Evolutionary conservation across 2,888 invertebrate genomes (phyloP).

Genomic region (Acanthosepion pharaonis): DNA sequence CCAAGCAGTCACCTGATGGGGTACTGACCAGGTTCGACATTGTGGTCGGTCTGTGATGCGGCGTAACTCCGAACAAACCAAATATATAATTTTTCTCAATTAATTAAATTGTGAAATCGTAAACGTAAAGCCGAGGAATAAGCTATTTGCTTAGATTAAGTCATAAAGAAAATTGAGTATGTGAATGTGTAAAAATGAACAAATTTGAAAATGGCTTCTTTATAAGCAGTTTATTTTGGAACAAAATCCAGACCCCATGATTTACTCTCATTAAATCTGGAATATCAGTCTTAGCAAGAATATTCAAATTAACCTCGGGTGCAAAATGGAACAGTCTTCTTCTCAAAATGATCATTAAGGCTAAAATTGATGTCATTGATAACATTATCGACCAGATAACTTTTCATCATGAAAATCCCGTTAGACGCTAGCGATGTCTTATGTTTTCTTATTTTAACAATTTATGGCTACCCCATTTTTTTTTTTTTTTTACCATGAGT

Average conservation of each 20-base stretch:
- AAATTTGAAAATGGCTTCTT: not conserved
- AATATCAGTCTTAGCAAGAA: not conserved
- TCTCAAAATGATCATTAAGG: not conserved
- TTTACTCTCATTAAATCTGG: not conserved
- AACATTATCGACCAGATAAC: not conserved
- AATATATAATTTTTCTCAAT: too few species aligned
- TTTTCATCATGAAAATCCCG: not conserved
- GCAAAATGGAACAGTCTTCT: not conserved
- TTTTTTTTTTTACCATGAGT: not conserved
- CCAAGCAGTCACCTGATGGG: too few species aligned
- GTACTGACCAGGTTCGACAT: too few species aligned
- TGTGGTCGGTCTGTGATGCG: too few species aligned
- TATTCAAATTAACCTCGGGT: not conserved
- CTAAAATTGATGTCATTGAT: not conserved
- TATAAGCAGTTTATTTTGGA: not conserved
- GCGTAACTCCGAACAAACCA: too few species aligned
- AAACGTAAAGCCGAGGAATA: too few species aligned
- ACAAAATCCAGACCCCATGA: too few species aligned
- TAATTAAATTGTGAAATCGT: too few species aligned
- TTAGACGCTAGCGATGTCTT: not conserved
- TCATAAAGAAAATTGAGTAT: too few species aligned
- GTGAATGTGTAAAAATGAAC: too few species aligned
- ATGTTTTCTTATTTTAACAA: not conserved
- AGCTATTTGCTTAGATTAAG: too few species aligned
- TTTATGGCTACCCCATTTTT: too few species aligned